Evolutionary conservation across 2,113 vertebrate species (phyloP).

Genomic region (Damaliscus lunatus): DNA sequence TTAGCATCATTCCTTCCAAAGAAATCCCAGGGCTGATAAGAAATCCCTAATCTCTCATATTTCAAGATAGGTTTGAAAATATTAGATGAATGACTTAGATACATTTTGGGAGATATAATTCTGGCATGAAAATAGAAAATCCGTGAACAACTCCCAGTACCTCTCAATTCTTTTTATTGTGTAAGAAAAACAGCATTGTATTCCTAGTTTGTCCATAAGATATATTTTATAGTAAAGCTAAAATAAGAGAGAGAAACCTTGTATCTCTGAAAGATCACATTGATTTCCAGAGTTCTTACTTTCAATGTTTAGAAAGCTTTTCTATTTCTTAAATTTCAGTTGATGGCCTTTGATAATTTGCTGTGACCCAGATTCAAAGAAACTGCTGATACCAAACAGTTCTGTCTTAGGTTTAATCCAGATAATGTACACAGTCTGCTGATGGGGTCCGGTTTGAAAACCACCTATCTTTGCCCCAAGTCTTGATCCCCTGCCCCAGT

Average conservation of each 20-base stretch:
- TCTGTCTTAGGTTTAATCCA: neutral
- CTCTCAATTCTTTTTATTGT: conserved; percentile 38
- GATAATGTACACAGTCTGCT: neutral
- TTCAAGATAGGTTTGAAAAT: neutral
- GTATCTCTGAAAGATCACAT: neutral
- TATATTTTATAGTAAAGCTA: conserved; percentile 28
- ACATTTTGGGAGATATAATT: conserved; percentile 31
- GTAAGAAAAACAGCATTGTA: neutral
- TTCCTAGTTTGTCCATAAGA: neutral
- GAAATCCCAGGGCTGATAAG: neutral
- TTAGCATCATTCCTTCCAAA: too few species aligned
- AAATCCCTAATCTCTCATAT: conserved; percentile 11
- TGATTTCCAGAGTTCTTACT: neutral
- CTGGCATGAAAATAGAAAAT: conserved; percentile 52
- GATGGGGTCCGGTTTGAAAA: neutral
- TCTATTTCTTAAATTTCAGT: neutral
- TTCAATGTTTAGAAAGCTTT: conserved; percentile 8
- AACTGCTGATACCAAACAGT: neutral
- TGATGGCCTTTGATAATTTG: neutral
- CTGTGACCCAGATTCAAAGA: neutral
- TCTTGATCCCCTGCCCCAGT: neutral
- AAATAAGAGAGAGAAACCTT: conserved; percentile 18
- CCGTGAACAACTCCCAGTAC: neutral
- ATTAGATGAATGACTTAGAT: conserved; percentile 22
- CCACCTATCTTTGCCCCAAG: neutral